Conservation (phyloP, 2,113 vertebrate genomes). For the Sula dactylatra region DNA sequence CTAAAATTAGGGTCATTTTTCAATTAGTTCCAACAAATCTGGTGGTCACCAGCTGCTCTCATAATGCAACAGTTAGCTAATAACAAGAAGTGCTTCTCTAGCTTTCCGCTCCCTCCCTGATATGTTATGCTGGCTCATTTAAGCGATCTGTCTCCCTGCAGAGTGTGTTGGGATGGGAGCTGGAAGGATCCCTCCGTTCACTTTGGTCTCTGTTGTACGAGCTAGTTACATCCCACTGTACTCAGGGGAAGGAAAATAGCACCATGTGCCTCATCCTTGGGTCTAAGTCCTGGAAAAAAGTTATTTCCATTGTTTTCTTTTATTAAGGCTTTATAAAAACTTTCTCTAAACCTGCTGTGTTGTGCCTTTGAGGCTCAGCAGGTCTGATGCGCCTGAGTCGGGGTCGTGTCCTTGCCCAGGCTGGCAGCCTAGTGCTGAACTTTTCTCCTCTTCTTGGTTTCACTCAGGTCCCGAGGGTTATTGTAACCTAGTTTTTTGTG, state of each 20-base stretch:
- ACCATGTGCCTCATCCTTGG: not conserved
- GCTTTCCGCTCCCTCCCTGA: not conserved
- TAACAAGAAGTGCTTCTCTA: not conserved
- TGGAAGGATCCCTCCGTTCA: not conserved
- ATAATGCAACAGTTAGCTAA: not conserved
- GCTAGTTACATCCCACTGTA: not conserved
- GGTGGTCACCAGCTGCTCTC: not conserved
- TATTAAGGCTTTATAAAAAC: not conserved
- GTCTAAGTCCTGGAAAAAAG: not conserved
- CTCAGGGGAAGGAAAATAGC: not conserved
- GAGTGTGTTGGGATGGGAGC: not conserved
- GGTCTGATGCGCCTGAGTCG: not conserved
- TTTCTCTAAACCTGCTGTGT: not conserved
- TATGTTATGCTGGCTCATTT: not conserved
- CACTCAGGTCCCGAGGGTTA: conserved; percentile 21
- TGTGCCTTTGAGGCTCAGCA: not conserved
- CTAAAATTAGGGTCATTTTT: conserved; percentile 30
- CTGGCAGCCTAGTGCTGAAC: conserved; percentile 26
- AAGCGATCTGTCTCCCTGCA: not conserved
- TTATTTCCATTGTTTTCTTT: not conserved
- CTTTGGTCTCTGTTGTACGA: not conserved
- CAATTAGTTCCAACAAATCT: conserved; percentile 20
- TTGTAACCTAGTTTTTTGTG: conserved; percentile 53
- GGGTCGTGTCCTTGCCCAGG: not conserved
- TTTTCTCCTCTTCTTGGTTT: conserved; percentile 35